A percentile compares a stretch with the other conserved stretches of the same genome.
These are phyloP conservation scores for Phenganax marumi DNA, from an alignment of 92 coral and sea anemone species.

Conservation along the genomic window DNA sequence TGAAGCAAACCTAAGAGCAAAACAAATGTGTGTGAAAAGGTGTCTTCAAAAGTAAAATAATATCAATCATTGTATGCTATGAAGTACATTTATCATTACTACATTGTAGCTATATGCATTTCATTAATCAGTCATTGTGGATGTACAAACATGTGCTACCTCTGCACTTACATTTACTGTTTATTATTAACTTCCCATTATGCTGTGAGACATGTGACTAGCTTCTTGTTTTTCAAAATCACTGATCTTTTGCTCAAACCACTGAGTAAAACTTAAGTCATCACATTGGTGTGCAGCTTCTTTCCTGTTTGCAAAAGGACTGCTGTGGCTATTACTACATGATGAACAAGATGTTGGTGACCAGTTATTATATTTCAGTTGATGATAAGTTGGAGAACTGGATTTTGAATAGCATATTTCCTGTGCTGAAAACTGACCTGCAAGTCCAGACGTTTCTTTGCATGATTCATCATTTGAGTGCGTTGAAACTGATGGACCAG, in stretches of 20 bases:
- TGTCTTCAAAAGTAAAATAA: too few relatives aligned
- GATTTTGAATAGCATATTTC: background rate
- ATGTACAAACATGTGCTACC: too few relatives aligned
- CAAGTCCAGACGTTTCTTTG: background rate
- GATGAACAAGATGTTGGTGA: conserved; percentile 38
- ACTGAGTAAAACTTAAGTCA: background rate
- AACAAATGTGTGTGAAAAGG: background rate
- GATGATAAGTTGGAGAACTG: conserved; percentile 6
- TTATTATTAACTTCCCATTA: too few relatives aligned
- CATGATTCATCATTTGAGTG: conserved; percentile 2
- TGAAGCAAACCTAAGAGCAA: background rate
- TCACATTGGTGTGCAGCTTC: background rate
- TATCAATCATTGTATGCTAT: too few relatives aligned
- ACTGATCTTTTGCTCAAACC: background rate
- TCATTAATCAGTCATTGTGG: too few relatives aligned
- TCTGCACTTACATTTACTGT: too few relatives aligned
- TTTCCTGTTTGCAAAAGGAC: background rate
- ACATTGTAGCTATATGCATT: too few relatives aligned
- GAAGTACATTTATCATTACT: too few relatives aligned
- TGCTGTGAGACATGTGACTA: too few relatives aligned
- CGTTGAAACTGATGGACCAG: conserved; percentile 18
- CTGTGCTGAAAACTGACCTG: conserved; percentile 34
- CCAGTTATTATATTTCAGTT: conserved; percentile 44
- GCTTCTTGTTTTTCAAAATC: too few relatives aligned
- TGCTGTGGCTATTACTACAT: conserved; percentile 10